Conservation (phyloP, 2,797 vertebrate species). For the Pangasius krempfi region DNA sequence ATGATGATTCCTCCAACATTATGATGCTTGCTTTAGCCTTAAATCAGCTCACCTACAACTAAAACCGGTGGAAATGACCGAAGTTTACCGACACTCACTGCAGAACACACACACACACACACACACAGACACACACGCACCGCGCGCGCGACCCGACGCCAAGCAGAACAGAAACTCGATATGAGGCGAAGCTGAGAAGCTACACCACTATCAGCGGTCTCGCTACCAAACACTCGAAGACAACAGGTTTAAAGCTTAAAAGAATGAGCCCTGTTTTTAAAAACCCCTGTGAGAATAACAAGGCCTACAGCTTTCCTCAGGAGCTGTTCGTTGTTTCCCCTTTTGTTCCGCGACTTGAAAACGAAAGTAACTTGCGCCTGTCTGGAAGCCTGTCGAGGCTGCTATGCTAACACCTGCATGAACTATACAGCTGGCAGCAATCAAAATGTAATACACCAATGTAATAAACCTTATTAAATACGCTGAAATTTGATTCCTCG, state of each 20-base stretch:
- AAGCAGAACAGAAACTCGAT: neutral
- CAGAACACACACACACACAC: neutral
- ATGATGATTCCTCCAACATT: conserved; percentile 64
- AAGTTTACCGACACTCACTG: neutral
- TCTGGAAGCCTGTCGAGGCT: neutral
- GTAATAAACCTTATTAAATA: neutral
- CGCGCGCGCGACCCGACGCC: neutral
- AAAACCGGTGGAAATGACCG: neutral
- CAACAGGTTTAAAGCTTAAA: neutral
- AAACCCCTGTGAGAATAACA: neutral
- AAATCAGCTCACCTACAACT: neutral
- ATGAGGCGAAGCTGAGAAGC: neutral
- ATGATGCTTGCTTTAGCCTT: neutral
- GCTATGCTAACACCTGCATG: neutral
- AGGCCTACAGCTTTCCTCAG: neutral
- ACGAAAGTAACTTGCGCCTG: neutral
- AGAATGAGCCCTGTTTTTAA: neutral
- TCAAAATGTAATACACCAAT: neutral
- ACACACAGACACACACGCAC: neutral
- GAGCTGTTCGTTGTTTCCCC: neutral
- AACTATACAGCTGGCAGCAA: neutral
- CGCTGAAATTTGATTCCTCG: neutral
- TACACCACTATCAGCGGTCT: neutral
- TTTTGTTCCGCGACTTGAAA: neutral
- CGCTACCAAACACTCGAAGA: neutral